Evolutionary conservation across 2,888 invertebrate species (phyloP).

Genomic region (Ctenicera cuprea): DNA sequence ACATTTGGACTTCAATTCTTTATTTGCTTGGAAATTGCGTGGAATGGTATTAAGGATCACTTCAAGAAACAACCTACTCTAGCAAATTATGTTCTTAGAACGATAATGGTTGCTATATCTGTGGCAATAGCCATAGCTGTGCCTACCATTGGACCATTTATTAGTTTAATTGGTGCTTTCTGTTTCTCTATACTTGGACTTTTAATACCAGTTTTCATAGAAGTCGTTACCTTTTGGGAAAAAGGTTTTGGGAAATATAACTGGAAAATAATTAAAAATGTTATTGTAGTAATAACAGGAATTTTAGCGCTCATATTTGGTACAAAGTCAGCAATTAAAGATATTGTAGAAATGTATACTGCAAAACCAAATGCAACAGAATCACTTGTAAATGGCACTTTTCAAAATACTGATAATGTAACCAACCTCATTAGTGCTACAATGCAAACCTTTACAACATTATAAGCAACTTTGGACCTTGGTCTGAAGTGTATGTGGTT

Average conservation of each 20-base stretch:
- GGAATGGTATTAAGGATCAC: slow-evolving; percentile 85
- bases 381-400: not conserved
- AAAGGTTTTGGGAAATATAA: slow-evolving; percentile 84
- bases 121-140: slow-evolving; percentile 89
- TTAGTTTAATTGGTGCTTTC: slow-evolving; percentile 94
- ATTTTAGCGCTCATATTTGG: slow-evolving; percentile 89
- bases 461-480: not conserved
- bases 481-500: too few species aligned
- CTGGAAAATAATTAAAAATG: slow-evolving; percentile 87
- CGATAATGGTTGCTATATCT: slow-evolving; percentile 80
- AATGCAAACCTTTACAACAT: not conserved
- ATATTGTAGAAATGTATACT: slow-evolving; percentile 74
- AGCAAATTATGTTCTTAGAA: slow-evolving; percentile 85
- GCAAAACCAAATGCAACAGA: not conserved
- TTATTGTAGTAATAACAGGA: slow-evolving; percentile 85
- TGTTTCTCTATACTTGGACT: slow-evolving; percentile 95
- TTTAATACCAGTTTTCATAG: slow-evolving; percentile 89
- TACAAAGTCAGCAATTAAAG: slow-evolving; percentile 79
- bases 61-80: slow-evolving; percentile 81
- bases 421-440: not conserved
- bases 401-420: not conserved
- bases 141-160: slow-evolving; percentile 92
- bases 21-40: slow-evolving; percentile 95
- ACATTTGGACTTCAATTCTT: slow-evolving; percentile 98
- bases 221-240: slow-evolving; percentile 91